Base-by-base conservation (phyloP, 2,888 invertebrate species). In the Prionchulus punctatus region DNA sequence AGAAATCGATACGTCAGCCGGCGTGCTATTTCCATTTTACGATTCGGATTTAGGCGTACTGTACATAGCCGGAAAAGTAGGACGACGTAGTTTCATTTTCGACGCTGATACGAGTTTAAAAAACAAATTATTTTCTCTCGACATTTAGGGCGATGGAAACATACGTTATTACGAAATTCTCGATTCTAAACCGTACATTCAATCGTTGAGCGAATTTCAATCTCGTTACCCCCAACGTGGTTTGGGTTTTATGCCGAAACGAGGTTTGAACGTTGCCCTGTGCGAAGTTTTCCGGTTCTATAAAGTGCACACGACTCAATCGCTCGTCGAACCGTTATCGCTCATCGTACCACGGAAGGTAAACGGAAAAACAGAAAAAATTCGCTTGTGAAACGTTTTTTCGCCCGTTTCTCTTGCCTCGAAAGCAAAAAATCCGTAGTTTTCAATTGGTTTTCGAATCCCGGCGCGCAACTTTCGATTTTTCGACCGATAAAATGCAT, bases 201-300 rank as follows among this genome's bases (percentile, higher is more conserved):
- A 92, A 74, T 94, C 89, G 75, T 88, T 96, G 71, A 92, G 86
- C 77, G 91, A 90, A 66, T 94, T 87, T 79, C 88, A 90, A 78
- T 90, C 92, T 36, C 86, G 90, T n/a, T 88, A 89, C 74, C 94
- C 96, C 54, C 94, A 96, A 74, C 80, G 92, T 77, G 92, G 92
- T 70, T 59, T 76, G 68, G 75, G 75, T 61, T 83, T 89, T 81
- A 94, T 96, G 92, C 92, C 94, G 62, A 96, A 96, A 77, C 80
- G 94, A 65, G 94, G 94, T 60, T 85, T 89, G 74, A 91, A 92
- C 76, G 86, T 91, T 55, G 84, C 83, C 61, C 83, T 83, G 61
- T 94, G 92, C 75, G 96, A 96, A 79, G 88, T 96, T 65, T 79
- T 85, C 65, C 83, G 92, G 72, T 92, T 96, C 77, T 96, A 89